A percentile compares a stretch with the other conserved stretches of the same genome.
phyloP scores from a whole-genome alignment of 1,140 invertebrate species.

The Vanessa atalanta region DNA sequence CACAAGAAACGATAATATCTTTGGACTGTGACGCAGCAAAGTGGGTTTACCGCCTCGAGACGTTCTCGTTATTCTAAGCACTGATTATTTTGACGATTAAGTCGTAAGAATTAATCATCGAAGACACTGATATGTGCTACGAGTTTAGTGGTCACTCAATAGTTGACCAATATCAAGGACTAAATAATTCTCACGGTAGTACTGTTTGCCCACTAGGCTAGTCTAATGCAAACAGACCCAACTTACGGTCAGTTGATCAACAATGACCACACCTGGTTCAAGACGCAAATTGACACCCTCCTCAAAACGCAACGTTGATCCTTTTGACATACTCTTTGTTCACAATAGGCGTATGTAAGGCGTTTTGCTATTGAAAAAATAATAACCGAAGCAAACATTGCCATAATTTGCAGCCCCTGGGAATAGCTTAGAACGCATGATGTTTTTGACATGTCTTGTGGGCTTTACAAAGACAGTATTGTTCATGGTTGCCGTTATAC shows the following conservation, averaged over 20 bases:
- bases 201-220: slow-evolving; percentile 31
- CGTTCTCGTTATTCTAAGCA: slow-evolving; percentile 44
- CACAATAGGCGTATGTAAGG: slow-evolving; percentile 60
- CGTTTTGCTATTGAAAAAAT: slow-evolving; percentile 56
- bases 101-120: slow-evolving; percentile 51
- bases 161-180: slow-evolving; percentile 13
- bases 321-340: slow-evolving; percentile 66
- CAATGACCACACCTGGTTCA: slow-evolving; percentile 69
- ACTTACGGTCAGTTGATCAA: slow-evolving; percentile 71
- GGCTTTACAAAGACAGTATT: slow-evolving; percentile 53
- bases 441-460: slow-evolving; percentile 69
- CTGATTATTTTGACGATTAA: slow-evolving; percentile 65
- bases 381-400: slow-evolving; percentile 72
- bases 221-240: slow-evolving; percentile 61
- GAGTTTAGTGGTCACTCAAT: slow-evolving; percentile 19
- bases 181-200: slow-evolving; percentile 32
- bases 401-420: slow-evolving; percentile 69
- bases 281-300: slow-evolving; percentile 66
- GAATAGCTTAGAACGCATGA: slow-evolving; percentile 58
- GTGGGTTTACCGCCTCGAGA: slow-evolving; percentile 49
- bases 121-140: slow-evolving; percentile 8
- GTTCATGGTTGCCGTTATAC: slow-evolving; percentile 52
- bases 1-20: slow-evolving; percentile 74
- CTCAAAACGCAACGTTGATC: slow-evolving; percentile 56
- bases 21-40: slow-evolving; percentile 62